Base-by-base conservation (phyloP, 1,140 invertebrate species). In the Gryllus bimaculatus region DNA sequence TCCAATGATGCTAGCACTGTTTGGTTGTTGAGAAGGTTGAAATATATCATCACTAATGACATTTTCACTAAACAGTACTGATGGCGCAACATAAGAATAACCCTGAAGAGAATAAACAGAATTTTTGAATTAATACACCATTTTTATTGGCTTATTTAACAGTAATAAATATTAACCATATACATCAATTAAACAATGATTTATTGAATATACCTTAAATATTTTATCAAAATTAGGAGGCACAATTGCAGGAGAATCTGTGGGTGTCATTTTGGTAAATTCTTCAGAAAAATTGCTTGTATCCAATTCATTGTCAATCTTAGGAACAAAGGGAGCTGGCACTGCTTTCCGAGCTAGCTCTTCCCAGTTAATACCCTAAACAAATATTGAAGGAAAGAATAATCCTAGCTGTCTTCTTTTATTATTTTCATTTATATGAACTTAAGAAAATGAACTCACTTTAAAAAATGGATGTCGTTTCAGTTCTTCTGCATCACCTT, bases 251-350 rank as follows among this genome's bases (percentile, higher is more conserved):
- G 96, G 96, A n/a, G 95, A 96, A 85, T 98, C 96, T 2, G 94
- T 91, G 7, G 95, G 92, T 76, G 90, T 88, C 92, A 97, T 95
- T 81, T 91, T 91, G 0, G 97, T 99, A 85, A 99, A 99, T 88
- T 99, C 97, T 81, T 95, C 94, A 47, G 96, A 94, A 87, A 99
- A 99, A 87, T 98, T 98, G 83, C 95, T 96, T 8, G 96, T 95
- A 87, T 99, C 97, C 76, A 96, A 88, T 84, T 96, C 94, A 85
- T 93, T 90, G 21, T 88, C 86, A 75, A 98, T 93, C 48, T 90
- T 88, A 15, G 95, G 95, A 78, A 94, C 90, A 87, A 96, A 95
- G 0, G 95, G 95, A 0, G 95, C 94, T 8, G 89, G 85, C 39
- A 96, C 89, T 80, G 91, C 89, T 83, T 95, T 93, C 6, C 88